These are phyloP conservation scores for Bubo blakistoni DNA, from an alignment of 2,113 vertebrate species.

Conservation along the genomic window DNA sequence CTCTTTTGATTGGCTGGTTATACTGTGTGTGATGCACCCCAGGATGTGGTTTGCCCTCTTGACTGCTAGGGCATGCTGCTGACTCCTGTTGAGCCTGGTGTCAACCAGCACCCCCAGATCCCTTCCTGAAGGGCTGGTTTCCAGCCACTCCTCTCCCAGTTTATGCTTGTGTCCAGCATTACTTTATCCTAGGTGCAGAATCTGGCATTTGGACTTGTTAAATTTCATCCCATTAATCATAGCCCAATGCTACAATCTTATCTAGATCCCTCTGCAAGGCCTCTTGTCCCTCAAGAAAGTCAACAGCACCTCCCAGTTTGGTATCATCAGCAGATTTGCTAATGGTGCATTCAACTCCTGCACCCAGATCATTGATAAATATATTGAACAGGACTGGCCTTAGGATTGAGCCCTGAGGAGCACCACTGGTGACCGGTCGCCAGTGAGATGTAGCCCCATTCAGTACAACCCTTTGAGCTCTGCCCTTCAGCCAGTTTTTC, in stretches of 20 bases:
- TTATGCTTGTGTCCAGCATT: neutral
- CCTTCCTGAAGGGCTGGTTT: neutral
- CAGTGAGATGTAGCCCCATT: neutral
- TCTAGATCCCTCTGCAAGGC: neutral
- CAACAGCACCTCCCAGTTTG: neutral
- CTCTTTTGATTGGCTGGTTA: neutral
- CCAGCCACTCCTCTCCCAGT: neutral
- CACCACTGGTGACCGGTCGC: neutral
- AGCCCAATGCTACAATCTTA: neutral
- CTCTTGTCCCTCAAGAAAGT: neutral
- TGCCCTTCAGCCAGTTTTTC: neutral
- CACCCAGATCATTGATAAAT: neutral
- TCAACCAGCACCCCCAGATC: neutral
- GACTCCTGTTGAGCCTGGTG: neutral
- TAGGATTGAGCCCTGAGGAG: neutral
- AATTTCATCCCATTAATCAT: neutral
- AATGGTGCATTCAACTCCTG: neutral
- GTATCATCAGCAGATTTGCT: neutral
- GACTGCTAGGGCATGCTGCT: neutral
- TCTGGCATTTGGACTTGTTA: neutral
- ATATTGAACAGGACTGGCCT: neutral
- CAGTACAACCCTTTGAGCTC: neutral
- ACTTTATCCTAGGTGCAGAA: neutral
- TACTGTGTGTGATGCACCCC: neutral
- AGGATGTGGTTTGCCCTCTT: neutral